phyloP scores from a whole-genome alignment of 2,888 invertebrate species.

The Hemicrepidius hirtus region DNA sequence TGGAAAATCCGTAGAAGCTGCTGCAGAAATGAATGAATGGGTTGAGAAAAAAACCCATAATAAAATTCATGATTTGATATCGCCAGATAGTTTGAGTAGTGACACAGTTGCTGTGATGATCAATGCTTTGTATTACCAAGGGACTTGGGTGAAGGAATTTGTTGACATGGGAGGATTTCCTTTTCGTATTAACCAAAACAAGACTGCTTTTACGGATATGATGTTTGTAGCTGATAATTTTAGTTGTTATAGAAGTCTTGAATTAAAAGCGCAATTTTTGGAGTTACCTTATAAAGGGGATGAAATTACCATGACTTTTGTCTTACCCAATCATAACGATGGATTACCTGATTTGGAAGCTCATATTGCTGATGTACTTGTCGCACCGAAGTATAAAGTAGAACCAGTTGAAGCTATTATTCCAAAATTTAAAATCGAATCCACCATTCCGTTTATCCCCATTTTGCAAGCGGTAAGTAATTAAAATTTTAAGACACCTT shows the following conservation, averaged over 20 bases:
- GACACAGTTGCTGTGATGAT: conserved; percentile 64
- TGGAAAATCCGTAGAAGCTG: conserved; percentile 50
- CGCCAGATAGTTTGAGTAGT: conserved; percentile 54
- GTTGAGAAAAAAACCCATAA: conserved; percentile 66
- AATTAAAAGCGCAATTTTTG: conserved; percentile 63
- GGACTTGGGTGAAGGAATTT: conserved; percentile 60
- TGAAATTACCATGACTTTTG: conserved; percentile 55
- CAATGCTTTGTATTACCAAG: conserved; percentile 68
- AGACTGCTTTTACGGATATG: conserved; percentile 60
- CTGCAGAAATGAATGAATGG: conserved; percentile 66
- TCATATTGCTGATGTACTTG: conserved; percentile 45
- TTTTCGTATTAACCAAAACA: conserved; percentile 58
- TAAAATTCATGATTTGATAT: conserved; percentile 65
- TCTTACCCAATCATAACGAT: conserved; percentile 53
- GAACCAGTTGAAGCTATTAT: not conserved
- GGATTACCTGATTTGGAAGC: conserved; percentile 52
- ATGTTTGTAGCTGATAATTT: conserved; percentile 60
- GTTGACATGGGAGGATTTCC: conserved; percentile 54
- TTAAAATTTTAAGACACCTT: too few species aligned
- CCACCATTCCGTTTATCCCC: not conserved
- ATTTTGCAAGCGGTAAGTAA: conserved; percentile 23
- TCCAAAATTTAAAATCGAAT: conserved; percentile 34
- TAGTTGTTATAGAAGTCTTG: conserved; percentile 62
- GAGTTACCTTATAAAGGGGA: conserved; percentile 61
- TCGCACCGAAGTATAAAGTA: conserved; percentile 10